Evolutionary conservation across 2,113 vertebrate genomes (phyloP).

Genomic region (Pelodiscus sinensis): DNA sequence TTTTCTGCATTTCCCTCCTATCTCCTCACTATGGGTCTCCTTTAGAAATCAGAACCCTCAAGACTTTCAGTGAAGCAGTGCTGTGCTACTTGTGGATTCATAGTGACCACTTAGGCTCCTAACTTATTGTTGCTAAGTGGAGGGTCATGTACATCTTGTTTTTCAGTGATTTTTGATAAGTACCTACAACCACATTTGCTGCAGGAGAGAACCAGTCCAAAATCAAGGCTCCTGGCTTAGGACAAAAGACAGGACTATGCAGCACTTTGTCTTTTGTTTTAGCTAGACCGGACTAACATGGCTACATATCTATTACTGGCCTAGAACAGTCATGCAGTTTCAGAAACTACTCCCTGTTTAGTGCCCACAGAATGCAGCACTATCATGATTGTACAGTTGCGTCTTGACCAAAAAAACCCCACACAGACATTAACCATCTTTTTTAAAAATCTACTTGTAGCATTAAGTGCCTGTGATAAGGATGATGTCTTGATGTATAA

Average conservation of each 20-base stretch:
- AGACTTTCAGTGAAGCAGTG: background rate
- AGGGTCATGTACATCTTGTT: accelerated
- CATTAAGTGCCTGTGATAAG: background rate
- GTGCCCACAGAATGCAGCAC: background rate
- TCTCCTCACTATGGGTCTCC: background rate
- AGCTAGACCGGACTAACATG: too few relatives aligned
- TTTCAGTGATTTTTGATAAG: background rate
- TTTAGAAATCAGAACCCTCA: background rate
- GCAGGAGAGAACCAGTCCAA: background rate
- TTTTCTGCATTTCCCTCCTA: background rate
- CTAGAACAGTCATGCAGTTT: background rate
- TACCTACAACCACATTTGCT: background rate
- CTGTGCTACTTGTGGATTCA: accelerated
- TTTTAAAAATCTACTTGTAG: accelerated
- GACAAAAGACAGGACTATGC: too few relatives aligned
- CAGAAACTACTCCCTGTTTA: background rate
- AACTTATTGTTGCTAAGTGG: too few relatives aligned
- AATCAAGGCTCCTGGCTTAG: background rate
- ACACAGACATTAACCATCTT: background rate
- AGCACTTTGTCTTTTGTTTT: too few relatives aligned
- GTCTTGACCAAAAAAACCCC: background rate
- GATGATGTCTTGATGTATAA: background rate
- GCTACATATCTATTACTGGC: too few relatives aligned
- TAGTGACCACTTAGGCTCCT: background rate
- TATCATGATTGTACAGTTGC: background rate